phyloP scores from a whole-genome alignment of 2,113 vertebrate genomes.

The Ahaetulla prasina region DNA sequence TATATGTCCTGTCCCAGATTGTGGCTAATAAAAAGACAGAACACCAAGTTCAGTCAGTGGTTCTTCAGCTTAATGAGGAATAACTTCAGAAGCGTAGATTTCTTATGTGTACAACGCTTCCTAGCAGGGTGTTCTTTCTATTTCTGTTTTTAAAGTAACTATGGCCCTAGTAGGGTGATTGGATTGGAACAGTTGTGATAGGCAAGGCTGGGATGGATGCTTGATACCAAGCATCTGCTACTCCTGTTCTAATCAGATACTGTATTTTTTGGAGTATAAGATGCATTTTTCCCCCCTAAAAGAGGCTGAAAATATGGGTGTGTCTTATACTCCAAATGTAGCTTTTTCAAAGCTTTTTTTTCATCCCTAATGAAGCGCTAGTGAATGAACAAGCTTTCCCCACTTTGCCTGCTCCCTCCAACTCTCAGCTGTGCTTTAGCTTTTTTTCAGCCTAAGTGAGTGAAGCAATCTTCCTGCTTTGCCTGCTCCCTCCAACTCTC shows the following conservation, averaged over 20 bases:
- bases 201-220: background rate
- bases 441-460: no score
- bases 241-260: background rate
- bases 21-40: slow-evolving; percentile 61
- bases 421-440: no score
- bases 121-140: background rate
- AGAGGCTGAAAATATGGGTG: no score
- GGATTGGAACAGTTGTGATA: background rate
- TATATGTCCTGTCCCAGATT: slow-evolving; percentile 11
- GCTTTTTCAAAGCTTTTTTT: no score
- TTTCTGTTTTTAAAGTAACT: background rate
- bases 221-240: background rate
- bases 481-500: no score
- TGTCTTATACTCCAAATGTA: no score
- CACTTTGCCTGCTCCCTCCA: no score
- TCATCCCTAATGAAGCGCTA: no score
- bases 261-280: no score
- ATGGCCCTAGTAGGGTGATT: background rate
- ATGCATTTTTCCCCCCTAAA: no score
- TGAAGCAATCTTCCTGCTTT: no score
- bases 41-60: background rate
- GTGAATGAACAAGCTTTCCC: no score
- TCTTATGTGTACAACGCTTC: background rate
- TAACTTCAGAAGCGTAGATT: background rate
- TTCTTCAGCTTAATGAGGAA: slow-evolving; percentile 14